Evolutionary conservation across 2,888 invertebrate species (phyloP).

Genomic region (Aromia moschata): DNA sequence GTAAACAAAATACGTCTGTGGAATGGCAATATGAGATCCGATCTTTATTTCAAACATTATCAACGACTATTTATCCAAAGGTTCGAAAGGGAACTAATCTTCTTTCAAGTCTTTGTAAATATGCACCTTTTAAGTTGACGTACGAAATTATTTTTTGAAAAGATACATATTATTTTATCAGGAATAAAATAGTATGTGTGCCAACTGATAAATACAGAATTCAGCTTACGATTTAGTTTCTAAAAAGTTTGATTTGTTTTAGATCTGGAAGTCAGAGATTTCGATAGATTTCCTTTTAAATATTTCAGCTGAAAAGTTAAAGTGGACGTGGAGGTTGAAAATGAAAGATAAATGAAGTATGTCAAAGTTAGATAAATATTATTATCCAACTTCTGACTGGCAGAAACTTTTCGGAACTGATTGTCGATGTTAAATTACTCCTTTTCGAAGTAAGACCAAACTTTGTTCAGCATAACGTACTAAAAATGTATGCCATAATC

Average conservation of each 20-base stretch:
- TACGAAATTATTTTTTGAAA: too few relatives aligned
- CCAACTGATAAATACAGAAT: background rate
- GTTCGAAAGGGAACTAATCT: too few relatives aligned
- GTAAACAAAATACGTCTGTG: too few relatives aligned
- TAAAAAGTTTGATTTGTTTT: background rate
- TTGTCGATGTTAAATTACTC: conserved; percentile 17
- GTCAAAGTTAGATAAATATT: conserved; percentile 34
- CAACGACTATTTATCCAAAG: too few relatives aligned
- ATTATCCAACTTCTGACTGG: conserved; percentile 27
- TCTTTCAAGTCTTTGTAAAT: too few relatives aligned
- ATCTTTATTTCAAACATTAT: too few relatives aligned
- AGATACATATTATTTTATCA: too few relatives aligned
- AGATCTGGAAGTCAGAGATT: background rate
- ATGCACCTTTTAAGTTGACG: too few relatives aligned
- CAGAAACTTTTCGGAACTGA: conserved; percentile 15
- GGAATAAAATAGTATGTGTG: background rate
- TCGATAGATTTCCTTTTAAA: conserved; percentile 1
- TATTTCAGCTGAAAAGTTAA: conserved; percentile 22
- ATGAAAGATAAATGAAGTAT: conserved; percentile 38
- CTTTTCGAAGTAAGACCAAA: background rate
- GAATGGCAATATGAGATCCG: too few relatives aligned
- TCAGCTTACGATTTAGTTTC: background rate
- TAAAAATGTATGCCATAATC: background rate
- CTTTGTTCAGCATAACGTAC: background rate
- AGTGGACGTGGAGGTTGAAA: conserved; percentile 23